These are phyloP conservation scores for Zapus hudsonius DNA, from an alignment of 2,113 vertebrate genomes.

Conservation along the genomic window DNA sequence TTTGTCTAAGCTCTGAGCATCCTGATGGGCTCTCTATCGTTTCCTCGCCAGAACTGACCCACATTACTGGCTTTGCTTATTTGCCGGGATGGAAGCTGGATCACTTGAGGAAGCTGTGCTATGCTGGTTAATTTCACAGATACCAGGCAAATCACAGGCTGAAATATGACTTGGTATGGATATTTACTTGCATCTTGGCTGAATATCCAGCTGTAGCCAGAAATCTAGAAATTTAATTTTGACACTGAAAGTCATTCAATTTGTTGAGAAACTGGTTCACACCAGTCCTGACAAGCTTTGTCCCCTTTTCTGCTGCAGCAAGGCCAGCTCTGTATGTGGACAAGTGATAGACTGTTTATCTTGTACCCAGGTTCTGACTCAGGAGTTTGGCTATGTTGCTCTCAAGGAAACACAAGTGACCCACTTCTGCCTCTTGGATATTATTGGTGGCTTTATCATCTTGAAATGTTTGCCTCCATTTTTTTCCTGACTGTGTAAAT, in stretches of 20 bases:
- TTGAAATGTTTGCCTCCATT: neutral
- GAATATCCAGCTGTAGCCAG: neutral
- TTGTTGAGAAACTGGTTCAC: neutral
- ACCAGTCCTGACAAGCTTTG: neutral
- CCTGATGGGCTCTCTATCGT: neutral
- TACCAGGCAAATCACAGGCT: neutral
- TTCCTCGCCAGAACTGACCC: neutral
- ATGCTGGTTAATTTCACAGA: neutral
- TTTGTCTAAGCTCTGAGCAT: neutral
- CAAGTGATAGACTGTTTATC: neutral
- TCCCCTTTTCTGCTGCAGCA: neutral
- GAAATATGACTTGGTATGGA: neutral
- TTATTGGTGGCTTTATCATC: conserved; percentile 25
- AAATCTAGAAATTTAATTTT: conserved; percentile 47
- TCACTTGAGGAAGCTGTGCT: neutral
- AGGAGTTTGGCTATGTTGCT: neutral
- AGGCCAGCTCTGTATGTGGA: neutral
- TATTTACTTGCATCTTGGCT: neutral
- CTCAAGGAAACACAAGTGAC: neutral
- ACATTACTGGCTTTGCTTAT: neutral
- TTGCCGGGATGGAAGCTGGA: neutral
- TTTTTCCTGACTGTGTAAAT: neutral
- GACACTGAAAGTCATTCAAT: neutral
- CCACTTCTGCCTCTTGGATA: neutral
- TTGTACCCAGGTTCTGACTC: neutral